Evolutionary conservation across 2,888 invertebrate species (phyloP).

Genomic region (Theretra japonica): DNA sequence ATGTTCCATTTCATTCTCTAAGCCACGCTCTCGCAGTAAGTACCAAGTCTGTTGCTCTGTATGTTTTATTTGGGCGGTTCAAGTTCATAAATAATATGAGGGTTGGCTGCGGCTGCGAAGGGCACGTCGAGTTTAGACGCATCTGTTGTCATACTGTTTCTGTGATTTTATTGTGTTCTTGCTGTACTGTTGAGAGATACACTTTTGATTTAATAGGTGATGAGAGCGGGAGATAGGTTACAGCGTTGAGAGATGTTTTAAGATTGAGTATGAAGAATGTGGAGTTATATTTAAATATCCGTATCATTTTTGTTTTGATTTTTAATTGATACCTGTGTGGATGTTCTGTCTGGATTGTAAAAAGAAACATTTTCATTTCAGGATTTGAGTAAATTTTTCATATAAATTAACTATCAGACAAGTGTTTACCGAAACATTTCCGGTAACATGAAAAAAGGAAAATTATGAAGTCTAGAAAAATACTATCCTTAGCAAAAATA

Average conservation of each 20-base stretch:
- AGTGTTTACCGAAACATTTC: no score
- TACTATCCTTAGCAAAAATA: no score
- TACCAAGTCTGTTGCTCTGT: no score
- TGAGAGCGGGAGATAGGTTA: background rate
- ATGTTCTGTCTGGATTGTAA: no score
- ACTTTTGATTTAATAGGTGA: background rate
- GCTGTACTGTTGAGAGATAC: background rate
- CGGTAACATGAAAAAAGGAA: no score
- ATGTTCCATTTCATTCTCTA: background rate
- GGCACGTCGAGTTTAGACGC: background rate
- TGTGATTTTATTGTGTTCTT: slow-evolving; percentile 11
- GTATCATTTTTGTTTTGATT: no score
- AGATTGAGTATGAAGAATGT: background rate
- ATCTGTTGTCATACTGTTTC: background rate
- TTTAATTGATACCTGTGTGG: no score
- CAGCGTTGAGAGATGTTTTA: background rate
- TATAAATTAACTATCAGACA: no score
- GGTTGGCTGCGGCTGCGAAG: background rate
- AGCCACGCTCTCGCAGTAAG: background rate
- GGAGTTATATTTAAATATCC: no score
- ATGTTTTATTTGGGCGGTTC: background rate
- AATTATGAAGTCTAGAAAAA: no score
- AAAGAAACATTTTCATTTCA: no score
- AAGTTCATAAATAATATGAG: slow-evolving; percentile 3
- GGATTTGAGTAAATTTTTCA: no score